A percentile compares a stretch with the other conserved stretches of the same genome.
Conservation (phyloP, 2,888 invertebrate genomes). For the Acanthosepion lycidas region DNA sequence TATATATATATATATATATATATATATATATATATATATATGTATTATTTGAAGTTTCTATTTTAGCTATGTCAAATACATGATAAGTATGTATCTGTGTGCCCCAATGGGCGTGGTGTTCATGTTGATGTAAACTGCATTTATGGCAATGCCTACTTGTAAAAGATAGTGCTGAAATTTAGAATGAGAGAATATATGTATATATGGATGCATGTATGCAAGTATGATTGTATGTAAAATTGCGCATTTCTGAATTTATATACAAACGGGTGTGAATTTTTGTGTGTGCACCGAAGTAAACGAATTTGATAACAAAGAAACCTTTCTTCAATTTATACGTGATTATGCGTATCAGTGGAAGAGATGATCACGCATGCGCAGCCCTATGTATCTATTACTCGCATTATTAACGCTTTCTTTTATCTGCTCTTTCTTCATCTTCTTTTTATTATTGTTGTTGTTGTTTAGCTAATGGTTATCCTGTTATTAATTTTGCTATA, state of each 20-base stretch:
- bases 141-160: too few species aligned
- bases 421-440: neutral
- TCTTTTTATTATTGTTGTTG: neutral
- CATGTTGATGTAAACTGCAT: too few species aligned
- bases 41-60: too few species aligned
- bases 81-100: too few species aligned
- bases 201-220: neutral
- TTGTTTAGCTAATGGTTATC: neutral
- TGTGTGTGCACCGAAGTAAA: neutral
- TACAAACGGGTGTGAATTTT: neutral
- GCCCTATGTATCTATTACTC: neutral
- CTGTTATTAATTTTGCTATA: neutral
- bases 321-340: neutral
- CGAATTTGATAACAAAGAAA: neutral
- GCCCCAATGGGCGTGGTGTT: too few species aligned
- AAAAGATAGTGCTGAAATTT: too few species aligned
- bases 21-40: too few species aligned
- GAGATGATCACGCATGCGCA: neutral
- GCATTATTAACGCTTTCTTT: neutral
- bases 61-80: too few species aligned
- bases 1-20: too few species aligned
- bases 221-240: neutral
- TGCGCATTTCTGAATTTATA: neutral
- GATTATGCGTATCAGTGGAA: neutral
- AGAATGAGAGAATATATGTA: neutral